Percentiles rank a stretch among this genome's conserved stretches.
Evolutionary conservation across 2,888 invertebrate species (phyloP).

Genomic region (Megastigmus dorsalis): DNA sequence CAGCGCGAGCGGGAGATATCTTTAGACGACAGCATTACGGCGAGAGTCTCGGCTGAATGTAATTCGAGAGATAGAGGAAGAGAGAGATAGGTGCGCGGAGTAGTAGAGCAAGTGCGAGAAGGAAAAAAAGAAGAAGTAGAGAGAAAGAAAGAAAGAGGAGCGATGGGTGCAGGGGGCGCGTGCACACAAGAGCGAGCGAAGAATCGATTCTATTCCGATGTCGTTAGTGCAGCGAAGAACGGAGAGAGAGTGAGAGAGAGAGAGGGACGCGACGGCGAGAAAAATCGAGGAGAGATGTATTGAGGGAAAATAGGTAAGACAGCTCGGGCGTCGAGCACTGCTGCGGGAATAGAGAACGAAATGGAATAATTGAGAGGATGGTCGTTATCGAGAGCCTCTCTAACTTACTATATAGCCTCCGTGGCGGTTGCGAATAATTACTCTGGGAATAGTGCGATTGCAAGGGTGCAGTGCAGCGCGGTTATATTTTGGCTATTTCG

Average conservation of each 20-base stretch:
- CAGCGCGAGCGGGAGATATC: slow-evolving; percentile 18
- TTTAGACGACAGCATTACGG: slow-evolving; percentile 26
- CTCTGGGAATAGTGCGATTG: neutral
- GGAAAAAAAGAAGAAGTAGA: neutral
- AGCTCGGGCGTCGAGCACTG: no score
- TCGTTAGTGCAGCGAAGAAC: slow-evolving; percentile 25
- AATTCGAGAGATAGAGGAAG: slow-evolving; percentile 29
- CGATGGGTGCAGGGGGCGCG: no score
- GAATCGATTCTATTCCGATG: slow-evolving; percentile 48
- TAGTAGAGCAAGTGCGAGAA: no score
- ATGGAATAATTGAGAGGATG: slow-evolving; percentile 26
- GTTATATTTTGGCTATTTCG: no score
- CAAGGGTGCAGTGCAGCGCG: no score
- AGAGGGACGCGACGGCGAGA: neutral
- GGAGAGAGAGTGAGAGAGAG: neutral
- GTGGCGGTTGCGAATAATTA: slow-evolving; percentile 9
- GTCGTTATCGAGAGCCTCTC: slow-evolving; percentile 25
- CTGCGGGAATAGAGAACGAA: neutral
- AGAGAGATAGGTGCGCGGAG: no score
- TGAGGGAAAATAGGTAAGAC: neutral
- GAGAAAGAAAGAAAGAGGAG: neutral
- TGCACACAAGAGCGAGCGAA: no score
- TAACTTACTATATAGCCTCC: no score
- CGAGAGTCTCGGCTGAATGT: slow-evolving; percentile 11
- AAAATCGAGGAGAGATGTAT: slow-evolving; percentile 19